Percentiles rank a stretch among this genome's conserved stretches.
phyloP scores from a whole-genome alignment of 2,888 invertebrate species.

The Byasa hedistus region DNA sequence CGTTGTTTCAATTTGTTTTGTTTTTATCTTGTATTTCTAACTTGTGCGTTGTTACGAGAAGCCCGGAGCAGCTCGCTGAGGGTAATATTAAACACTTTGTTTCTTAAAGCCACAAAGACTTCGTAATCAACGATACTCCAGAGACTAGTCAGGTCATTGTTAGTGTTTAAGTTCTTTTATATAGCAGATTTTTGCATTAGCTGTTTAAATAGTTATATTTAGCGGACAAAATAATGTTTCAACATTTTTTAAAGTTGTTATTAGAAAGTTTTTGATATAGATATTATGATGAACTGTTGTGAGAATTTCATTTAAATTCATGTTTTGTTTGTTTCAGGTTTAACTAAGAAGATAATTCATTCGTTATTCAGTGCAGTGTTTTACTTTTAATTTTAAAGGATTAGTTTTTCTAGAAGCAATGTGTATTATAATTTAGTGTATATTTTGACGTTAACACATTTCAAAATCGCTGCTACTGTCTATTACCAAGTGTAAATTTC shows the following conservation, averaged over 20 bases:
- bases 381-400: too few species aligned
- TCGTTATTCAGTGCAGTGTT: slow-evolving; percentile 2
- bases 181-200: too few species aligned
- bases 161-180: neutral
- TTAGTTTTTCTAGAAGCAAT: neutral
- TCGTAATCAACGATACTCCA: slow-evolving; percentile 11
- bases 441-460: neutral
- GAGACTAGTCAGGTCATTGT: slow-evolving; percentile 14
- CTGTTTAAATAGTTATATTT: too few species aligned
- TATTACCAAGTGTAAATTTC: neutral
- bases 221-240: too few species aligned
- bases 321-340: slow-evolving; percentile 17
- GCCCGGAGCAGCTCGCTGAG: slow-evolving; percentile 1
- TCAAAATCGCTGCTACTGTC: neutral
- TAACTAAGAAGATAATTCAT: slow-evolving; percentile 3
- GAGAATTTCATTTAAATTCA: too few species aligned
- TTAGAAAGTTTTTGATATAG: too few species aligned
- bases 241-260: too few species aligned
- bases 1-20: slow-evolving; percentile 3
- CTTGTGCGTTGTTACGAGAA: slow-evolving; percentile 2
- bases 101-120: slow-evolving; percentile 23
- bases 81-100: slow-evolving; percentile 8
- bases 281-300: too few species aligned
- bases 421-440: neutral
- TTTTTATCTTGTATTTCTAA: slow-evolving; percentile 10